Evolutionary conservation across 2,113 vertebrate species (phyloP), one percentile per base, ranked within the genome.

Genomic region (Pipra filicauda): DNA sequence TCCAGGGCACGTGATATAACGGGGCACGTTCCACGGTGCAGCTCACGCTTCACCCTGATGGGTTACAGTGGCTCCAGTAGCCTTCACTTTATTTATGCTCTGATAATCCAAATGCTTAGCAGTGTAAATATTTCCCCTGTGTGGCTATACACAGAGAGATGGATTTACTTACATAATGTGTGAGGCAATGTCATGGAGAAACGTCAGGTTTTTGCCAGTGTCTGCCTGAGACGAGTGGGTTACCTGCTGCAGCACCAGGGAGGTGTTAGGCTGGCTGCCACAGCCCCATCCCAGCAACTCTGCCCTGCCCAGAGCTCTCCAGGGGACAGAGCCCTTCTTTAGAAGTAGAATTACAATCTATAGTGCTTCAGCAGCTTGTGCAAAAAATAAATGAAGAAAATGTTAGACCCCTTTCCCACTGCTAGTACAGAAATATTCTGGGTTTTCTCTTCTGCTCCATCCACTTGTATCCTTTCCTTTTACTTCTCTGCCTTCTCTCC

Each of bases 11-110:
- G 41, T 55, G n/a, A 22, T 48, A 20, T 6, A 18, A 6, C 0
- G 0, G n/a, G 51, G 23, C 46, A 59, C 2, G 0, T 44, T 73
- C 58, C 33, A 12, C 2, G 31, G 21, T 14, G 18, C 81, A 72
- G 35, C 88, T 94, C 64, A 17, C 54, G 28, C 49, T 14, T 48
- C 74, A 20, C 77, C 79, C 77, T 79, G 62, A 62, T 58, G 76
- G 41, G n/a, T 94, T 75, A 24, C 82, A 86, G 92, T 67, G 90
- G 74, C 67, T 95, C 80, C 88, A 64, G 95, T 51, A 96, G 81
- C 92, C 39, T 30, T 87, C 44, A 8, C 66, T 90, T 21, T 75
- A 84, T 79, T 95, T 96, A 81, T 59, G 55, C 19, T 46, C 55
- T 33, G 72, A 33, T 67, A 88, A 93, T 76, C 82, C 85, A 87